These are phyloP conservation scores for Bagarius yarrelli DNA, from an alignment of 2,113 vertebrate species.

Conservation along the genomic window DNA sequence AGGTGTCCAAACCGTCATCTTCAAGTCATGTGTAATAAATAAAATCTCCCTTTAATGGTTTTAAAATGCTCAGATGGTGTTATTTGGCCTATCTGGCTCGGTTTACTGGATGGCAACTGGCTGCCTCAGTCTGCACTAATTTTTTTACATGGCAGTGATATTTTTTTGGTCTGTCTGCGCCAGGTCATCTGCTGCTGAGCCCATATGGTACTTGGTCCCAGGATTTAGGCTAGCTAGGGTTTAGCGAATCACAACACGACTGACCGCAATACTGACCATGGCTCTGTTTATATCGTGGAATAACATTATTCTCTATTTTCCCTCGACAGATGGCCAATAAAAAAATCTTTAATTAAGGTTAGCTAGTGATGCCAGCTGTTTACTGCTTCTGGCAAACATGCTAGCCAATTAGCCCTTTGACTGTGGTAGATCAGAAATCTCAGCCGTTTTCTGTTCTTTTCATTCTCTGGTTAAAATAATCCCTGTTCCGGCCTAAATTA, in stretches of 20 bases:
- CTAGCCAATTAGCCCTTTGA: constrained; percentile 17
- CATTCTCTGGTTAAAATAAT: constrained; percentile 6
- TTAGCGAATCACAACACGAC: constrained; percentile 8
- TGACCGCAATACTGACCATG: not conserved
- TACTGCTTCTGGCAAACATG: constrained; percentile 14
- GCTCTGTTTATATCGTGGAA: not conserved
- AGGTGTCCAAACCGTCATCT: not conserved
- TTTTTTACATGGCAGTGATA: constrained; percentile 5
- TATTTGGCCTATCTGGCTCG: constrained; percentile 6
- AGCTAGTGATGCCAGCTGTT: constrained; percentile 25
- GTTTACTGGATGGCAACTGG: constrained; percentile 7
- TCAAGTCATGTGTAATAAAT: not conserved
- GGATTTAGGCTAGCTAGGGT: constrained; percentile 5
- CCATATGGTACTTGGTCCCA: constrained; percentile 24
- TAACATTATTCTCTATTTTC: not conserved
- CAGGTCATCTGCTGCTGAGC: constrained; percentile 26
- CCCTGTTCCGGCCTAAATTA: not conserved
- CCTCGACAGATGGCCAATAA: constrained; percentile 8
- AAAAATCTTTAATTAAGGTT: constrained; percentile 16
- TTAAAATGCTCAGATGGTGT: constrained; percentile 21
- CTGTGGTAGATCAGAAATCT: not conserved
- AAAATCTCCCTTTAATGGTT: constrained; percentile 19
- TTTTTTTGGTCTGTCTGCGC: constrained; percentile 5
- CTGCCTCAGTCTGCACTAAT: constrained; percentile 10
- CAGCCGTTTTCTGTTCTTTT: not conserved